A percentile compares a stretch with the other conserved stretches of the same genome.
Evolutionary conservation across 2,797 vertebrate species (phyloP).

Genomic region (Odontamblyopus rebecca): DNA sequence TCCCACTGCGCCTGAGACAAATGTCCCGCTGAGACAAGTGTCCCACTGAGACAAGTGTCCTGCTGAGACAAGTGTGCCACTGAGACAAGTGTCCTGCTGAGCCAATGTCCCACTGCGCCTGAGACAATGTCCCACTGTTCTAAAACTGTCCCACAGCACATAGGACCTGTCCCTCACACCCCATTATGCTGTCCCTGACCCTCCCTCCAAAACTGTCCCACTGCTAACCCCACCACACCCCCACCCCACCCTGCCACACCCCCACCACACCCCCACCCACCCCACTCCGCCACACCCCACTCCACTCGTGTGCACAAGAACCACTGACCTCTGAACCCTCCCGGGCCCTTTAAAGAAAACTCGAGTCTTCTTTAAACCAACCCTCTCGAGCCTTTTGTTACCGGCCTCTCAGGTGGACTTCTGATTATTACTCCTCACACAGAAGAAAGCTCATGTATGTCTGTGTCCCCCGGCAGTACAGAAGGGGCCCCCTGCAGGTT

Average conservation of each 20-base stretch:
- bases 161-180: no score
- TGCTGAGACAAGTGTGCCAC: neutral
- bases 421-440: neutral
- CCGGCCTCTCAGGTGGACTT: neutral
- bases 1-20: constrained; percentile 83
- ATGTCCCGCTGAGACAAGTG: no score
- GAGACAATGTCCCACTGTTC: neutral
- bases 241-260: no score
- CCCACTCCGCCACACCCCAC: no score
- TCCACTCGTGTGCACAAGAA: no score
- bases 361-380: neutral
- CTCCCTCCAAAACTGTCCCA: no score
- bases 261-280: no score
- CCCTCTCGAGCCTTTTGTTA: neutral
- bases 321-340: neutral
- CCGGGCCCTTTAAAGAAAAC: neutral
- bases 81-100: neutral
- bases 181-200: no score
- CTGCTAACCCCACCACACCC: no score
- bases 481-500: no score
- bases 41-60: constrained; percentile 78
- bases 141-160: no score
- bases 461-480: neutral
- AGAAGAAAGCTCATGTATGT: neutral
- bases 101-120: neutral